Conservation (phyloP, 2,113 vertebrate species). For the Ciconia boyciana region DNA sequence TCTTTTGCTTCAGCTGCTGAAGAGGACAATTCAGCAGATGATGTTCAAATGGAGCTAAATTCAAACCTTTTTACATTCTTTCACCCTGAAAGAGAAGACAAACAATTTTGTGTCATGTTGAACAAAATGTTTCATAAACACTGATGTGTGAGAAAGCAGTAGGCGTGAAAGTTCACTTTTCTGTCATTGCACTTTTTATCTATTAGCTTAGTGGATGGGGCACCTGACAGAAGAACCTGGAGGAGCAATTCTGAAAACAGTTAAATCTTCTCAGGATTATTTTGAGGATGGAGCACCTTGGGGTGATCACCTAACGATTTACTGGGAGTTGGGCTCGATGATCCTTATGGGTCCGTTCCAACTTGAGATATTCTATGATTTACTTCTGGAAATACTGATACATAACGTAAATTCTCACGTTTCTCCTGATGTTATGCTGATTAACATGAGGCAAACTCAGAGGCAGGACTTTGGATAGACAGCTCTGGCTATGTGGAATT, state of each 20-base stretch:
- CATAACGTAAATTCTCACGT: fast-evolving
- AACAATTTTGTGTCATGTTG: background rate
- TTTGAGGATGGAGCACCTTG: background rate
- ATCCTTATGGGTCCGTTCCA: background rate
- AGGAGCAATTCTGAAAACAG: background rate
- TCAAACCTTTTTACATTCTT: background rate
- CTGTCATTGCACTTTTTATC: background rate
- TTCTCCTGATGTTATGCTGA: background rate
- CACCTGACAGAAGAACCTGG: background rate
- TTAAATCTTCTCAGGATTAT: background rate
- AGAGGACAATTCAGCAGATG: background rate
- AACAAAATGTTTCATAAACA: background rate
- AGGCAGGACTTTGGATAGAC: background rate
- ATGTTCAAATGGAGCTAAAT: background rate
- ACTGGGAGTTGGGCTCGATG: background rate
- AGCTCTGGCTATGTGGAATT: background rate
- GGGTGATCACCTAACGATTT: background rate
- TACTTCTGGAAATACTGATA: background rate
- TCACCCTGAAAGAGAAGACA: background rate
- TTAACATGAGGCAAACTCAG: background rate
- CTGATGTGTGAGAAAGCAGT: background rate
- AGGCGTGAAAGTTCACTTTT: background rate
- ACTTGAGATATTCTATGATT: background rate
- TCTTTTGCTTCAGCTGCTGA: background rate
- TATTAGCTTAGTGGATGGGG: background rate